Evolutionary conservation across 2,888 invertebrate genomes (phyloP), one percentile per base, ranked within the genome.

Genomic region (Hydrotaea cyrtoneurina): DNA sequence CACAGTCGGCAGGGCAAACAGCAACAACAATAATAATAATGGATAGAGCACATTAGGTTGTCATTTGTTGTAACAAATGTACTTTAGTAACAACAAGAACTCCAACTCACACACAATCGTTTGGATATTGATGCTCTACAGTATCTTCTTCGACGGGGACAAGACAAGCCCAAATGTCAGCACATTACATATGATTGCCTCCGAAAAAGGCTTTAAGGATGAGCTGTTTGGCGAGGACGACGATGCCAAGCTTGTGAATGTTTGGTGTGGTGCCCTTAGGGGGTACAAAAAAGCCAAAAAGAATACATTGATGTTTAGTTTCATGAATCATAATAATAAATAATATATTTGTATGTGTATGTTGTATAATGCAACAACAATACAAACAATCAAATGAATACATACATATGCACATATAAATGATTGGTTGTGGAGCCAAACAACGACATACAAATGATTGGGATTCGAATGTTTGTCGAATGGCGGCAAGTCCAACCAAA

Each of bases 111-210:
- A 31, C 31, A n/a, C 21, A 57, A 17, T 39, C 36, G 19, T 66
- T 66, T 39, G 43, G 13, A 21, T 43, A 66, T 43, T 19, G 66
- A 39, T 39, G 39, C 39, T 3, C 1, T 10, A 43, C 39, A 43
- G 43, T 10, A 64, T 43, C 66, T 31, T 31, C 31, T 3, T 66
- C 19, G 66, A 19, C 66, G 3, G 19, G 66, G 4, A 17, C 43
- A 66, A 13, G 39, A 21, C 43, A 46, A 46, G 46, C 69, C n/a
- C 69, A 77, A 66, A 77, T 59, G 69, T 77, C 77, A 77, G 57
- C 77, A 69, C 69, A 77, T 77, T 55, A 77, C 66, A 57, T 57
- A 77, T 69, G 55, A 69, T 69, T 77, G 66, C 39, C 75, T 64
- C 26, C 31, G 17, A 75, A 50, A 59, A 75, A 64, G 7, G 50